Percentiles rank a stretch among this genome's conserved stretches.
Evolutionary conservation across 2,888 invertebrate genomes (phyloP).

Genomic region (Tetrapedia diversipes): DNA sequence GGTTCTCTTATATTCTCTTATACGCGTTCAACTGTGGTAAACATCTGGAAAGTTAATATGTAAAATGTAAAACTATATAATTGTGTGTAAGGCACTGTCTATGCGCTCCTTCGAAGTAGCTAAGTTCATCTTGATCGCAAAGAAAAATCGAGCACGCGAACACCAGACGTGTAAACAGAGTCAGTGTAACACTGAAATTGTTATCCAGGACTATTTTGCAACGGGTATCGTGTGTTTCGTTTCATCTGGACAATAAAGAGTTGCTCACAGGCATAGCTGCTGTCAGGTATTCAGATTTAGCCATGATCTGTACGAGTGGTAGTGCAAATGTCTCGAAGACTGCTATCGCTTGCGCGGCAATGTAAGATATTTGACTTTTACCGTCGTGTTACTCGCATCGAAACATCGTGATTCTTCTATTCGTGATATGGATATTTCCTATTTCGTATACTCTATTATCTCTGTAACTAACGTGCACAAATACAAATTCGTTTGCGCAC

Average conservation of each 20-base stretch:
- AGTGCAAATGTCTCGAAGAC: background rate
- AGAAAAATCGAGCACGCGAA: constrained; percentile 49
- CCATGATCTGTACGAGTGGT: background rate
- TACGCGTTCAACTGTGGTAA: constrained; percentile 65
- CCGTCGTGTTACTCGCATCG: background rate
- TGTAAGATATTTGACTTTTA: background rate
- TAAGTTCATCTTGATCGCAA: constrained; percentile 44
- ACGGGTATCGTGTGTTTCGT: background rate
- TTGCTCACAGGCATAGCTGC: constrained; percentile 7
- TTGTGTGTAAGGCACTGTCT: constrained; percentile 71
- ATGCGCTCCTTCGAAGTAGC: constrained; percentile 65
- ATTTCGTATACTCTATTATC: constrained; percentile 26
- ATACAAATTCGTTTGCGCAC: constrained; percentile 14
- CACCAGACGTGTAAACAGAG: constrained; percentile 67
- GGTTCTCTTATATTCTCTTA: constrained; percentile 61
- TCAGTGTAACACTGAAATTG: constrained; percentile 56
- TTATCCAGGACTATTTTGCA: background rate
- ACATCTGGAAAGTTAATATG: constrained; percentile 67
- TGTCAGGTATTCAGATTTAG: background rate
- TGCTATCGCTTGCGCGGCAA: background rate
- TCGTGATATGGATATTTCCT: constrained; percentile 27
- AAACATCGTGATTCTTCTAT: constrained; percentile 1
- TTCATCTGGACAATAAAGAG: background rate
- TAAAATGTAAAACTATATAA: constrained; percentile 66
- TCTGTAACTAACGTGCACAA: constrained; percentile 12